phyloP scores from a whole-genome alignment of 2,797 vertebrate genomes.

The Aselliscus stoliczkanus region DNA sequence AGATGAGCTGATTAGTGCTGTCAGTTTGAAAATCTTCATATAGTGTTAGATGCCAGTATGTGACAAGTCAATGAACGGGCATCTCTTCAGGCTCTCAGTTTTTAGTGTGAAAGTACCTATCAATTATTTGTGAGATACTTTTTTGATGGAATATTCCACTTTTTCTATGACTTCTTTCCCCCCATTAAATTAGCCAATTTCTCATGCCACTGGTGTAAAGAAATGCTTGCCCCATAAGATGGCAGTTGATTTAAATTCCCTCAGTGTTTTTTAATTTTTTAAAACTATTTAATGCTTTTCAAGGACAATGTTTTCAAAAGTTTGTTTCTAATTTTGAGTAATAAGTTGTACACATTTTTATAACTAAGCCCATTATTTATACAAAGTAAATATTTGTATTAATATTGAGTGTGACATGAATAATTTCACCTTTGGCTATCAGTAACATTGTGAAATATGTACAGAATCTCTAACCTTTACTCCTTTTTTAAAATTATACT shows the following conservation, averaged over 20 bases:
- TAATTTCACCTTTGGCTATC: conserved; percentile 26
- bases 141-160: not conserved
- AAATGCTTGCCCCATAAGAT: not conserved
- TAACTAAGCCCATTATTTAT: not conserved
- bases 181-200: not conserved
- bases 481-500: not conserved
- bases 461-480: conserved; percentile 20
- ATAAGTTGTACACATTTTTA: not conserved
- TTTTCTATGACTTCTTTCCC: not conserved
- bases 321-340: conserved; percentile 1
- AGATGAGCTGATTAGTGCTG: not conserved
- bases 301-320: not conserved
- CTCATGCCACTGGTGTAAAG: not conserved
- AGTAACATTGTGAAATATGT: conserved; percentile 19
- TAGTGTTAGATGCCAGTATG: not conserved
- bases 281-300: not conserved
- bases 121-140: not conserved
- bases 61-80: not conserved
- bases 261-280: not conserved
- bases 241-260: not conserved
- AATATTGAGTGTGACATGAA: not conserved
- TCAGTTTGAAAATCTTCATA: not conserved
- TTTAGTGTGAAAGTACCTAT: not conserved
- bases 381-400: not conserved
- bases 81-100: not conserved